Evolutionary conservation across 2,797 vertebrate genomes (phyloP).

Genomic region (Erethizon dorsatum): DNA sequence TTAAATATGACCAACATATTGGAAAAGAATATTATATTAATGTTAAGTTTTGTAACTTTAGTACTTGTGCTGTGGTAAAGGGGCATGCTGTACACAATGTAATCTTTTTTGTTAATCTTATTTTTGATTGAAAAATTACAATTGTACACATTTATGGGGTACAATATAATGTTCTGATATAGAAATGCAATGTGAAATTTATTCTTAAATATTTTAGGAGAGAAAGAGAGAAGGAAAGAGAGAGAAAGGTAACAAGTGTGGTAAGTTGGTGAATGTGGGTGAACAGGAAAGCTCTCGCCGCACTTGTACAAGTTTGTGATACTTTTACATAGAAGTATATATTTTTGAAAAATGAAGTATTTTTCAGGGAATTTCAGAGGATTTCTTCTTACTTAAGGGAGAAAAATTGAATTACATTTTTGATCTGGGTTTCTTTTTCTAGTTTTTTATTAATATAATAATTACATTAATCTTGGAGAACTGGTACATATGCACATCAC

Average conservation of each 20-base stretch:
- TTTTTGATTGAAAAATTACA: background rate
- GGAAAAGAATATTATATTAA: constrained; percentile 3
- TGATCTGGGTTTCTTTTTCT: background rate
- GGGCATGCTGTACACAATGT: background rate
- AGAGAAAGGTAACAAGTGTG: background rate
- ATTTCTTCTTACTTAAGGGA: background rate
- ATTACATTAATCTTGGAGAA: background rate
- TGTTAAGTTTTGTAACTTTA: constrained; percentile 13
- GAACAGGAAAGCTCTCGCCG: background rate
- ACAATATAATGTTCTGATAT: background rate
- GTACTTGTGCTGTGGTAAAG: background rate
- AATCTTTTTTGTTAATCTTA: background rate
- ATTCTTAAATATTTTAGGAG: background rate
- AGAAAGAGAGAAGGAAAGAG: background rate
- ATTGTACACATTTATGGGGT: background rate
- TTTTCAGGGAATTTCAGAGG: background rate
- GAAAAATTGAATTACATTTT: background rate
- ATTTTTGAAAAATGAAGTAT: background rate
- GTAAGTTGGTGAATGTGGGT: background rate
- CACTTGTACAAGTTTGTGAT: background rate
- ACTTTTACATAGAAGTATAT: background rate
- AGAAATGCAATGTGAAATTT: background rate
- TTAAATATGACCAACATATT: constrained; percentile 6
- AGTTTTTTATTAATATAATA: background rate
- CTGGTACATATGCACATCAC: background rate